Evolutionary conservation across 2,113 vertebrate genomes (phyloP).

Genomic region (Hymenochirus boettgeri): DNA sequence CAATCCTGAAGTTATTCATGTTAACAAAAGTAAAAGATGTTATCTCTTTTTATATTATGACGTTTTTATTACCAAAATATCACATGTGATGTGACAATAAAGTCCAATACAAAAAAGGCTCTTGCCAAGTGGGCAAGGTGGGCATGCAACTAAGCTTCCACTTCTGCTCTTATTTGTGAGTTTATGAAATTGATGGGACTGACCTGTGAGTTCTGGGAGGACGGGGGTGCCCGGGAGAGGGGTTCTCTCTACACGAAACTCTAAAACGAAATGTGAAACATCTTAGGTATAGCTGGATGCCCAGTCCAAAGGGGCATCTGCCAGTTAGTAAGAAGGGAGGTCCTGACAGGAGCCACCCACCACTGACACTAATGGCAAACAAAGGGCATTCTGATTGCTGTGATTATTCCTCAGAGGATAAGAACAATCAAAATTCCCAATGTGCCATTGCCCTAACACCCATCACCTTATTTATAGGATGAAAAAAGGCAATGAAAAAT

Average conservation of each 20-base stretch:
- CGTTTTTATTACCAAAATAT: too few relatives aligned
- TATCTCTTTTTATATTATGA: too few relatives aligned
- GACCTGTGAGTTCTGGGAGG: conserved; percentile 98
- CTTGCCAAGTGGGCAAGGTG: conserved; percentile 31
- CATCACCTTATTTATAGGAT: too few relatives aligned
- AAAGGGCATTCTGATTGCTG: too few relatives aligned
- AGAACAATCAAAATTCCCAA: too few relatives aligned
- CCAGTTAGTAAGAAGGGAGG: not conserved
- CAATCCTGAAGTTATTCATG: too few relatives aligned
- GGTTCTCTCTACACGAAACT: conserved; percentile 99
- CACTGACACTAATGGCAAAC: conserved; percentile 44
- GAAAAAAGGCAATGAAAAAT: too few relatives aligned
- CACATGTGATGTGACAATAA: not conserved
- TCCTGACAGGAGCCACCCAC: conserved; percentile 43
- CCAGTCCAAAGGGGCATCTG: conserved; percentile 25
- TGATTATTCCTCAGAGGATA: too few relatives aligned
- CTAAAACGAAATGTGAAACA: conserved; percentile 92
- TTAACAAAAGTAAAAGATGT: too few relatives aligned
- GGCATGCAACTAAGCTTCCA: conserved; percentile 37
- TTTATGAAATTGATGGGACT: conserved; percentile 73
- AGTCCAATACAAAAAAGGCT: not conserved
- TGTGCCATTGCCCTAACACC: too few relatives aligned
- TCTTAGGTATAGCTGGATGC: conserved; percentile 60
- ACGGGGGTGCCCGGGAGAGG: conserved; percentile 99
- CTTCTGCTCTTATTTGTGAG: conserved; percentile 56